These are phyloP conservation scores for Geophilus truncorum DNA, from an alignment of 2,888 invertebrate species.

Conservation along the genomic window DNA sequence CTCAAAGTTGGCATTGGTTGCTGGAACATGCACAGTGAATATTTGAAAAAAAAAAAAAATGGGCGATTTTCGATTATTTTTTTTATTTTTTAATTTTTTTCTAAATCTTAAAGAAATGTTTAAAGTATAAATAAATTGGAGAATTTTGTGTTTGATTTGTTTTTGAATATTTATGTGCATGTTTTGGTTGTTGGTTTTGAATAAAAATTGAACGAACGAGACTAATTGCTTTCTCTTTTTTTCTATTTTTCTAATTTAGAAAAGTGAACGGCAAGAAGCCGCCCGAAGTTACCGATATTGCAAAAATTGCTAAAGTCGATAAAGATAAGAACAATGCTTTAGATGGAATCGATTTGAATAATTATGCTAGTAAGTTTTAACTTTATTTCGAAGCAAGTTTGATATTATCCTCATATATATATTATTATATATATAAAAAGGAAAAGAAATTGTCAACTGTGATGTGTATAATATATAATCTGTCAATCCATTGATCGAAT, in stretches of 20 bases:
- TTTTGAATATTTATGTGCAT: background rate
- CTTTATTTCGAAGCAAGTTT: background rate
- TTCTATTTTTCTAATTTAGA: background rate
- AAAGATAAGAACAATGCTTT: slow-evolving; percentile 53
- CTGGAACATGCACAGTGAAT: background rate
- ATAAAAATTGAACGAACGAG: background rate
- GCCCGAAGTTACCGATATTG: background rate
- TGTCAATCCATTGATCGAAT: slow-evolving; percentile 31
- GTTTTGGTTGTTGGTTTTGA: background rate
- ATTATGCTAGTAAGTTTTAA: slow-evolving; percentile 52
- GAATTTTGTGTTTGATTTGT: background rate
- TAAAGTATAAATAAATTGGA: too few relatives aligned
- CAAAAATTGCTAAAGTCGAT: slow-evolving; percentile 40
- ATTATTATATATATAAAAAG: too few relatives aligned
- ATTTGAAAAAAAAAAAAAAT: background rate
- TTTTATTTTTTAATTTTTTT: background rate
- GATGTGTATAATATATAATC: slow-evolving; percentile 28
- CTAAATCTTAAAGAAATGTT: background rate
- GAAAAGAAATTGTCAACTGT: background rate
- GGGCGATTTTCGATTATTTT: background rate
- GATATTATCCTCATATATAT: too few relatives aligned
- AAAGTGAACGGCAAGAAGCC: slow-evolving; percentile 23
- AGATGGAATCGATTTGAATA: slow-evolving; percentile 56
- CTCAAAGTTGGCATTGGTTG: slow-evolving; percentile 39
- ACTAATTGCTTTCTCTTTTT: background rate